These are phyloP conservation scores for Gonatopus flavifemur DNA, from an alignment of 1,140 invertebrate species.

Conservation along the genomic window DNA sequence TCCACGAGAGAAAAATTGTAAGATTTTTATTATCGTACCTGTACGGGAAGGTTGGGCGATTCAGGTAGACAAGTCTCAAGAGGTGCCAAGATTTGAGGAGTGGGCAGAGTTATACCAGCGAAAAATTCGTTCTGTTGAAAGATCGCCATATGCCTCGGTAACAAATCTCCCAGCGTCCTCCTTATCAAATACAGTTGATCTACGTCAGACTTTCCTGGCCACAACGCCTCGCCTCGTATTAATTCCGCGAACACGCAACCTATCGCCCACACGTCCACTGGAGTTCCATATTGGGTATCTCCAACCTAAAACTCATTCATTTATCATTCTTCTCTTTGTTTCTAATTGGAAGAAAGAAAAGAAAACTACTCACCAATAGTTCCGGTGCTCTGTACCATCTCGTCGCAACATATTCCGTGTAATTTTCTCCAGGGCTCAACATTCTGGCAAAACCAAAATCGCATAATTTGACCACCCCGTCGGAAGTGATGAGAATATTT, in stretches of 20 bases:
- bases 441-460: conserved; percentile 99
- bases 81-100: conserved; percentile 83
- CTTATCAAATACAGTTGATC: conserved; percentile 97
- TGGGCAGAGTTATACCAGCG: conserved; percentile 86
- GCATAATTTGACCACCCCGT: conserved; percentile 94
- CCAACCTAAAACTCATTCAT: conserved; percentile 68
- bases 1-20: not conserved
- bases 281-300: conserved; percentile 94
- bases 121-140: conserved; percentile 97
- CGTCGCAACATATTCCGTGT: conserved; percentile 99
- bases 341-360: not conserved
- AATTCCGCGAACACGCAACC: conserved; percentile 96
- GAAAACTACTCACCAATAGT: conserved; percentile 65
- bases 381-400: conserved; percentile 98
- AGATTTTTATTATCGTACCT: conserved; percentile 25
- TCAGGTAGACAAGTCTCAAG: conserved; percentile 82
- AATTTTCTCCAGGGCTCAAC: conserved; percentile 96
- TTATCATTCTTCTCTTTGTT: not conserved
- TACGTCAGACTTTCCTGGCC: conserved; percentile 98
- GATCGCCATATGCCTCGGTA: conserved; percentile 91
- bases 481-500: conserved; percentile 94
- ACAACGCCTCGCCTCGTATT: conserved; percentile 91
- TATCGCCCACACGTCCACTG: conserved; percentile 97
- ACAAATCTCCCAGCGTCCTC: conserved; percentile 86
- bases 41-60: conserved; percentile 62